Conservation (phyloP, 1,140 invertebrate species). For the Drosophila ironensis region DNA sequence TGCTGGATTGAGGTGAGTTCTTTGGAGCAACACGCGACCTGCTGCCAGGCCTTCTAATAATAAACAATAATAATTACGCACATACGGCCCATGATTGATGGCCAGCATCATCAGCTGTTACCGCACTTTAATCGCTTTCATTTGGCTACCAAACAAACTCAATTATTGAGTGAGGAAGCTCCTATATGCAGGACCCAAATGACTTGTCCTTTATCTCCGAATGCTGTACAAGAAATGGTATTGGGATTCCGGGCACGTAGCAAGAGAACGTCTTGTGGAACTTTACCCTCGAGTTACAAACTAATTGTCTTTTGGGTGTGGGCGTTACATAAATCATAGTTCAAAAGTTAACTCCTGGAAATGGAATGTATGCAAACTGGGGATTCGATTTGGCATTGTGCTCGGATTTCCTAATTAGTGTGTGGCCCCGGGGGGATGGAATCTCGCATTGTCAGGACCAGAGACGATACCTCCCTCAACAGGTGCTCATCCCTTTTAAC, state of each 20-base stretch:
- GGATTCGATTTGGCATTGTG: conserved; percentile 38
- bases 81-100: conserved; percentile 54
- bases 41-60: conserved; percentile 24
- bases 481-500: conserved; percentile 33
- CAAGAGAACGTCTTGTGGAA: conserved; percentile 55
- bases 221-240: conserved; percentile 14
- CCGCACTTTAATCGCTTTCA: conserved; percentile 26
- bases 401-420: conserved; percentile 67
- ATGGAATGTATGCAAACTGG: conserved; percentile 58
- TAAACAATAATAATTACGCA: not conserved
- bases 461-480: no score
- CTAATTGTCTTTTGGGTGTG: conserved; percentile 51
- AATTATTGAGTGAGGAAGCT: not conserved
- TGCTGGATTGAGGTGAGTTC: conserved; percentile 52
- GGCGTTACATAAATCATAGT: conserved; percentile 71
- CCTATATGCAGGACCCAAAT: conserved; percentile 23
- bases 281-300: conserved; percentile 27
- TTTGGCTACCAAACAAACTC: conserved; percentile 2
- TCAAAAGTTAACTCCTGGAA: conserved; percentile 69
- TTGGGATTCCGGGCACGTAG: conserved; percentile 73
- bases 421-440: conserved; percentile 35
- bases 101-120: conserved; percentile 4
- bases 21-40: conserved; percentile 48
- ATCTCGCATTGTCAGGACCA: conserved; percentile 24
- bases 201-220: conserved; percentile 36